Evolutionary conservation across 2,113 vertebrate species (phyloP), one percentile per base, ranked within the genome.

Genomic region (Oceanites oceanicus): DNA sequence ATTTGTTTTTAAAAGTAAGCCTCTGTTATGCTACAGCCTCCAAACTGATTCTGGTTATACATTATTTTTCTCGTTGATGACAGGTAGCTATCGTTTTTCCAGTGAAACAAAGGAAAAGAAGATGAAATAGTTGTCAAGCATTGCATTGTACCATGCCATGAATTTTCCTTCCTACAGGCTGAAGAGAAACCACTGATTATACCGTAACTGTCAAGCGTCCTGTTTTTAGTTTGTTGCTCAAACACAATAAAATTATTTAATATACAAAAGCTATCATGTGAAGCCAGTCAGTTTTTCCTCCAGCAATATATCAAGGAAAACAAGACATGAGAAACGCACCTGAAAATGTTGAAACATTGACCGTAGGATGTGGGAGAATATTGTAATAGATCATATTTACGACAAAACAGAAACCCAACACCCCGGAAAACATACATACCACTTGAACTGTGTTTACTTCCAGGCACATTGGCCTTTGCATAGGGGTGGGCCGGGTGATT

Each of bases 381-480:
- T 95, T 96, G 95, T 92, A 91, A 97, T 97, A 94, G 58, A 89
- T 96, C 74, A n/a, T 93, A 96, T 97, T 97, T 97, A 97, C 19
- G 40, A 92, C 96, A 98, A 98, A 98, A 97, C 91, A 98, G 97
- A 98, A 97, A 97, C 88, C 58, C 78, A 96, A 96, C 95, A 97
- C 95, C 74, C 84, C 89, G 91, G 88, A 97, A 96, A 98, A 97
- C 95, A 91, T 81, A 93, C 65, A 94, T 77, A 89, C 74, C 92
- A 59, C 96, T 97, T 79, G 83, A 88, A 85, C 72, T 94, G 40
- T 96, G 95, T 97, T 98, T 97, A 96, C 96, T 98, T 88, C 94
- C 86, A 96, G 96, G 90, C 92, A 95, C 55, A 38, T 55, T 85
- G 85, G 70, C 91, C 92, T 97, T 97, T 98, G 95, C 96, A 82